Evolutionary conservation across 2,113 vertebrate genomes (phyloP), one percentile per base, ranked within the genome.

Genomic region (Mugil cephalus): DNA sequence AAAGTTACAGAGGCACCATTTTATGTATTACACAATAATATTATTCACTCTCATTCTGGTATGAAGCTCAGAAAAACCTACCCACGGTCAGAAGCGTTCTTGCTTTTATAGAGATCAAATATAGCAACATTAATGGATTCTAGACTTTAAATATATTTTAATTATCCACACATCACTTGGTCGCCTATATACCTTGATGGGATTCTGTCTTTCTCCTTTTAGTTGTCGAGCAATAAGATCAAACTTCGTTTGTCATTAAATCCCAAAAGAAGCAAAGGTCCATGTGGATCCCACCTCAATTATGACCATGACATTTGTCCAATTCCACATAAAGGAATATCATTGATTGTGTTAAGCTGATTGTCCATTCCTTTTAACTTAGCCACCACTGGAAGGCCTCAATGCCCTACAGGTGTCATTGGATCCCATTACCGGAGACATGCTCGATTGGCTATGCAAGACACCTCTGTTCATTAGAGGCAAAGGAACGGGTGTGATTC

Each of bases 381-480:
- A 55, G 56, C 39, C 4, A 43, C 52, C n/a, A 55, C 71, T 52
- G 51, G 34, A 59, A 63, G 36, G 65, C 63, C 46, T 3, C 60
- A 4, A 48, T 72, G 74, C 80, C 76, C 51, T 74, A 85, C 76
- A 80, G 82, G 60, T 91, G 87, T 87, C 84, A 82, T 80, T 87
- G 80, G 71, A 67, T 30, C 35, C 60, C 58, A 13, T 80, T 80
- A 77, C 40, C 10, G 63, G 42, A 58, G 69, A 73, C 47, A 56
- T 56, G 66, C 69, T 47, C 65, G 69, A 79, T 77, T 86, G 60
- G 78, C 46, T 86, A 46, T 70, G 70, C 70, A 40, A 56, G 63
- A 77, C 67, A 71, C 69, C 54, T 52, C 10, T 12, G 46, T 65
- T 75, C 59, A 83, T 89, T 83, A 82, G 70, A 71, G 38, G 38